Base-by-base conservation (phyloP, 2,113 vertebrate species). In the Panurus biarmicus region DNA sequence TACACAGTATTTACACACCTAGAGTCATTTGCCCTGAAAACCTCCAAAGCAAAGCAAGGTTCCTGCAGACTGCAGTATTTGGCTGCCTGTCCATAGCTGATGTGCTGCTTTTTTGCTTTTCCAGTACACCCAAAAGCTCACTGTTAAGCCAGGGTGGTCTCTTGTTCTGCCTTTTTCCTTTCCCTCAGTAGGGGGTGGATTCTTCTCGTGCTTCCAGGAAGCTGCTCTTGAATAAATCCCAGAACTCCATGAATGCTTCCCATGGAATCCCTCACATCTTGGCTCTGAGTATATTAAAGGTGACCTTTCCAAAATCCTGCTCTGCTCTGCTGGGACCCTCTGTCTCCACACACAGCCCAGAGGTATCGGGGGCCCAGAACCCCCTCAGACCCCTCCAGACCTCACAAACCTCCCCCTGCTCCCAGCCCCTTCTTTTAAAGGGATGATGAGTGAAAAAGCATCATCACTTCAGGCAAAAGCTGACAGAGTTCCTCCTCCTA, bases 311-410 rank as follows among this genome's bases (percentile, higher is more conserved):
- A 38, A 80, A 80, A 50, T 26, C 33, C 65, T 87, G 31, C 31
- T 56, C 42, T 40, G 21, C n/a, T 21, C 18, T 42, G 51, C 31
- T 42, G 65, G 51, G 22, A 42, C 45, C 31, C 50, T 64, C 50
- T n/a, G n/a, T n/a, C n/a, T 33, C 25, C 71, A 35, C 38, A 25
- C 40, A 38, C 26, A n/a, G 22, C 35, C 35, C 7, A 14, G 12
- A 5, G 23, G 11, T 21, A 24, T 1, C 0, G 0, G n/a, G 4
- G 9, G 9, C 23, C 10, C 69, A 42, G 70, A 42, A 18, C 3
- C 17, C 12, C 15, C 36, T 38, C 40, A 24, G 25, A 7, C 10
- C 3, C 24, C 12, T 11, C 1, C 16, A 31, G 33, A 45, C 40
- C 31, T 51, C n/a, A 9, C 20, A 15, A 66, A 65, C 4, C 33